phyloP scores from a whole-genome alignment of 2,797 vertebrate genomes.

The Syngnathus rostellatus region DNA sequence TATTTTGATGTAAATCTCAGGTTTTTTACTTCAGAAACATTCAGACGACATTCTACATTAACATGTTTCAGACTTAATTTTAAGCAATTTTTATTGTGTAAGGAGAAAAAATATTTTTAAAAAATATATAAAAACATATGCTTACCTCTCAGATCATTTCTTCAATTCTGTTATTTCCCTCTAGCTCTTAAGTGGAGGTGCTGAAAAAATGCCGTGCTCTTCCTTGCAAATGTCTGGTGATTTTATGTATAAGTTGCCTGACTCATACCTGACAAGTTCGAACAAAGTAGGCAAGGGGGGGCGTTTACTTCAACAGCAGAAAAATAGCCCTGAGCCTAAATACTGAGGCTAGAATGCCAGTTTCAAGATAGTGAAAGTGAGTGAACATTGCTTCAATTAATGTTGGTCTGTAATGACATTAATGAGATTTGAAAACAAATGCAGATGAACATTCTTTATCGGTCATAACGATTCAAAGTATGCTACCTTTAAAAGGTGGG shows the following conservation, averaged over 20 bases:
- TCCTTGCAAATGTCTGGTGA: not conserved
- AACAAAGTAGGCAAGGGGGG: constrained; percentile 1
- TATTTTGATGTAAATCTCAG: not conserved
- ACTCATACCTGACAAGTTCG: constrained; percentile 2
- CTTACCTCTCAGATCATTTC: not conserved
- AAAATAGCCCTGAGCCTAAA: not conserved
- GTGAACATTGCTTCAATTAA: not conserved
- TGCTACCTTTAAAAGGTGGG: not conserved
- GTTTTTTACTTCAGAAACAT: not conserved
- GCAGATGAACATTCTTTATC: not conserved
- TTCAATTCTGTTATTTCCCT: too few species aligned
- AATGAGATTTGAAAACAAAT: not conserved
- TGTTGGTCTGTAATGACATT: not conserved
- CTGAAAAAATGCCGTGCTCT: not conserved
- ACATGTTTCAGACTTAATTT: not conserved
- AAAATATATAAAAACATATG: not conserved
- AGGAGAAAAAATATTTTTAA: not conserved
- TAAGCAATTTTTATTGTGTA: not conserved
- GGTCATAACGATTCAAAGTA: not conserved
- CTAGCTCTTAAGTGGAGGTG: too few species aligned
- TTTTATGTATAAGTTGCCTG: constrained; percentile 3
- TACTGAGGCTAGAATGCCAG: not conserved
- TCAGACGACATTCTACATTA: not conserved
- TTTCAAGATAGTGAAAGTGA: not conserved
- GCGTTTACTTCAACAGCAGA: not conserved